These are phyloP conservation scores for Yponomeuta sedellus DNA, from an alignment of 2,888 invertebrate species.

Conservation along the genomic window DNA sequence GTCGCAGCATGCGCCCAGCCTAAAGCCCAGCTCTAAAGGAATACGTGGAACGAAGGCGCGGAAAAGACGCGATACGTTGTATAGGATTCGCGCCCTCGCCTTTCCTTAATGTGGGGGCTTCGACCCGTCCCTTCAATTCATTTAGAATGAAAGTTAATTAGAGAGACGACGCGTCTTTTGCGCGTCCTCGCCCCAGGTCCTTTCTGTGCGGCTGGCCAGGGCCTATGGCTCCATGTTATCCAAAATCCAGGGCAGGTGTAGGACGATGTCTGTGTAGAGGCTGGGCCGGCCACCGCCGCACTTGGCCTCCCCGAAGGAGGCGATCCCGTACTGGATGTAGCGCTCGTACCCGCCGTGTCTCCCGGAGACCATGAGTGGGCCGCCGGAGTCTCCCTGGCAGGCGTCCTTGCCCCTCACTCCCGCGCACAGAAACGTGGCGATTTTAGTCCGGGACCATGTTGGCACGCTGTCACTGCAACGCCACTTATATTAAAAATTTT, in stretches of 20 bases:
- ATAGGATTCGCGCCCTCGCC: no score
- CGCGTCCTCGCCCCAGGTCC: no score
- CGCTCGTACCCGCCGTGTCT: conserved; percentile 13
- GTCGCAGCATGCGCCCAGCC: no score
- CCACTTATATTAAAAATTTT: not conserved
- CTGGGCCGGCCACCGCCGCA: conserved; percentile 44
- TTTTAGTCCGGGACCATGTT: not conserved
- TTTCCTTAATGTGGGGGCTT: no score
- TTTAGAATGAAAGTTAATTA: no score
- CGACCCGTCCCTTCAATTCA: no score
- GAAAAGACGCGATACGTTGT: no score
- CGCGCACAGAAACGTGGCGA: conserved; percentile 14
- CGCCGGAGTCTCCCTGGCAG: conserved; percentile 80
- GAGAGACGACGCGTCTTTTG: no score
- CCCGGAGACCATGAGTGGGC: conserved; percentile 64
- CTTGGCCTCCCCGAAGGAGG: conserved; percentile 17
- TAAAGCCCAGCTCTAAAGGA: no score
- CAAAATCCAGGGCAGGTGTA: conserved; percentile 44
- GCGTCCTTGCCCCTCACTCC: conserved; percentile 70
- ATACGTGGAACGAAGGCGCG: no score
- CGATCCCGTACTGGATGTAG: conserved; percentile 26
- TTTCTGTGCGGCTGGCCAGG: no score
- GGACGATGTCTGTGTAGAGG: conserved; percentile 48
- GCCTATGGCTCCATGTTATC: conserved; percentile 12
- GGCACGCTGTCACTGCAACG: not conserved